A percentile compares a stretch with the other conserved stretches of the same genome.
These are phyloP conservation scores for Python bivittatus DNA, from an alignment of 2,113 vertebrate species.

Conservation along the genomic window DNA sequence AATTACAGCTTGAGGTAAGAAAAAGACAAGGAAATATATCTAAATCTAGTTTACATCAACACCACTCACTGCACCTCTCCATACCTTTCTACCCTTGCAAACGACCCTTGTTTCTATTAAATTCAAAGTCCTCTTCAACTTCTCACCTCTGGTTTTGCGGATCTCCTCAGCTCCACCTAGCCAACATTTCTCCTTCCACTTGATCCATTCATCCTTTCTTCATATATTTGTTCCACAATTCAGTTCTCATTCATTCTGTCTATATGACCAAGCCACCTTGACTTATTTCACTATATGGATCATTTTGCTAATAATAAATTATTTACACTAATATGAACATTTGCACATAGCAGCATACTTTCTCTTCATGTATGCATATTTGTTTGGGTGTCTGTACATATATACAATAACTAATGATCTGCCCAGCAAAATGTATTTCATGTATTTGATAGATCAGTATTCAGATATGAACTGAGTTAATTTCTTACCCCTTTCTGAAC, in stretches of 20 bases:
- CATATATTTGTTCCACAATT: neutral
- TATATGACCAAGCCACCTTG: neutral
- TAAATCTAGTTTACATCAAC: neutral
- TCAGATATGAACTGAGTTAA: neutral
- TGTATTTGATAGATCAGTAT: neutral
- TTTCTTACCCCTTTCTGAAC: neutral
- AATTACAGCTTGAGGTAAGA: no score
- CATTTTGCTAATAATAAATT: neutral
- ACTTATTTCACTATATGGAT: neutral
- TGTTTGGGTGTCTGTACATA: neutral
- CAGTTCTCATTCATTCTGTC: neutral
- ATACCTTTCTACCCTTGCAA: neutral
- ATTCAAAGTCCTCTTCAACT: neutral
- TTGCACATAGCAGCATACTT: neutral
- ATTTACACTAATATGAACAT: neutral
- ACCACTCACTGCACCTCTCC: neutral
- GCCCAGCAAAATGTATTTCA: neutral
- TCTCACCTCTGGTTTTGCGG: neutral
- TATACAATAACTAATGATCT: neutral
- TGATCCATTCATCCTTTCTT: neutral
- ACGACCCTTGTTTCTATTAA: neutral
- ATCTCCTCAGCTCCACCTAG: neutral
- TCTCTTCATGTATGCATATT: neutral
- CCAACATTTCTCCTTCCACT: neutral
- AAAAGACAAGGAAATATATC: no score